These are phyloP conservation scores for Perccottus glenii DNA, from an alignment of 2,113 vertebrate genomes.

Conservation along the genomic window DNA sequence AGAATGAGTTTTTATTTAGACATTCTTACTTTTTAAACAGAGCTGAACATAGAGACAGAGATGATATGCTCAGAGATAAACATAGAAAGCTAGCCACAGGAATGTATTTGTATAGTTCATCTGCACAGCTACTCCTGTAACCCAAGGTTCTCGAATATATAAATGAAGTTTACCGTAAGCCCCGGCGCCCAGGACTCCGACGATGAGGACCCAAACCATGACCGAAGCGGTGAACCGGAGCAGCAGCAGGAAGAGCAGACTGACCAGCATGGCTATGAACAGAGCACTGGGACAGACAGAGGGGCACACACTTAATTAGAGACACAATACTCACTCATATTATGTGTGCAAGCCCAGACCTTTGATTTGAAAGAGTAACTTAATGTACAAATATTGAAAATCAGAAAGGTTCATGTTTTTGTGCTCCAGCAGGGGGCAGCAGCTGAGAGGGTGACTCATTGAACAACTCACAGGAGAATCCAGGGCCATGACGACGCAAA, in stretches of 20 bases:
- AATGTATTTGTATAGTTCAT: too few relatives aligned
- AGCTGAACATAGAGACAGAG: too few relatives aligned
- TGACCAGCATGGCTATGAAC: slow-evolving; percentile 83
- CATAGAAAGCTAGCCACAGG: too few relatives aligned
- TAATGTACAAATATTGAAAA: background rate
- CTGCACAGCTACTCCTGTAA: too few relatives aligned
- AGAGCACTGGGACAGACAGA: slow-evolving; percentile 74
- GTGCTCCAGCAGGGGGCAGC: slow-evolving; percentile 35
- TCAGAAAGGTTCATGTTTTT: background rate
- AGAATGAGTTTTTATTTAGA: too few relatives aligned
- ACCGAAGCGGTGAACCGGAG: slow-evolving; percentile 83
- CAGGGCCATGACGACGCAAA: slow-evolving; percentile 88
- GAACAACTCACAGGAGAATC: slow-evolving; percentile 87
- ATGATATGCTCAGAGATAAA: too few relatives aligned
- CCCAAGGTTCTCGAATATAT: background rate
- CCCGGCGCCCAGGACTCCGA: slow-evolving; percentile 80
- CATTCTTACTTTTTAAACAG: too few relatives aligned
- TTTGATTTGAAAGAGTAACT: background rate
- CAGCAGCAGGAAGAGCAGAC: slow-evolving; percentile 87
- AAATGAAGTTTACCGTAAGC: slow-evolving; percentile 80
- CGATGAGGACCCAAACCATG: slow-evolving; percentile 85
- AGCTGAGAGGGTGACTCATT: background rate
- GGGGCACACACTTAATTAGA: background rate
- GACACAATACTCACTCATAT: background rate
- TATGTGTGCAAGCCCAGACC: too few relatives aligned